Evolutionary conservation across 1,140 invertebrate genomes (phyloP).

Genomic region (Probaryconus sp.): DNA sequence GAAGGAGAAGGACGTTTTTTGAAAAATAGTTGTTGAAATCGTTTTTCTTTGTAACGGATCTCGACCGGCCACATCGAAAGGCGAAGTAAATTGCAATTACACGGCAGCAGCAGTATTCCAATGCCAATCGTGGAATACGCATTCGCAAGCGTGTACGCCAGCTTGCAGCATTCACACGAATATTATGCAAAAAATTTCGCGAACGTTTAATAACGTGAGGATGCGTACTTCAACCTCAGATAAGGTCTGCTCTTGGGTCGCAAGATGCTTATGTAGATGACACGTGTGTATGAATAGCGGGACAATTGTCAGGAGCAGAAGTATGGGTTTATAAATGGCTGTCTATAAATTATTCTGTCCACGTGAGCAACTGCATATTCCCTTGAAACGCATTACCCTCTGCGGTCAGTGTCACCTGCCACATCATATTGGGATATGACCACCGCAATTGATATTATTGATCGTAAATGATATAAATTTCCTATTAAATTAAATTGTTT

Average conservation of each 20-base stretch:
- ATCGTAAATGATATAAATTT: too few relatives aligned
- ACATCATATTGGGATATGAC: constrained; percentile 9
- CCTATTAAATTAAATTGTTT: too few relatives aligned
- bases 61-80: constrained; percentile 46
- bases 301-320: constrained; percentile 24
- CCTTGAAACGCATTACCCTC: constrained; percentile 57
- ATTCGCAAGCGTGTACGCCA: not conserved
- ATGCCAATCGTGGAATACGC: constrained; percentile 26
- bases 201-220: constrained; percentile 65
- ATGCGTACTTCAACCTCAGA: constrained; percentile 35
- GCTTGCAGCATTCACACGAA: constrained; percentile 8
- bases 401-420: constrained; percentile 54
- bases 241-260: constrained; percentile 20
- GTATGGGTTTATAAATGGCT: constrained; percentile 64
- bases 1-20: not conserved
- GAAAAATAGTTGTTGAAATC: constrained; percentile 18
- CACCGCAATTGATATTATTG: not conserved
- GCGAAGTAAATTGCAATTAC: constrained; percentile 67
- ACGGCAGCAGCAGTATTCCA: constrained; percentile 58
- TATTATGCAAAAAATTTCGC: constrained; percentile 55
- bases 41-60: constrained; percentile 28
- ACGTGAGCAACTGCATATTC: constrained; percentile 63
- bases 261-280: constrained; percentile 13
- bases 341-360: constrained; percentile 67
- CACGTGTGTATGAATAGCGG: constrained; percentile 21